Evolutionary conservation across 2,113 vertebrate genomes (phyloP).

Genomic region (Erpornis zantholeuca): DNA sequence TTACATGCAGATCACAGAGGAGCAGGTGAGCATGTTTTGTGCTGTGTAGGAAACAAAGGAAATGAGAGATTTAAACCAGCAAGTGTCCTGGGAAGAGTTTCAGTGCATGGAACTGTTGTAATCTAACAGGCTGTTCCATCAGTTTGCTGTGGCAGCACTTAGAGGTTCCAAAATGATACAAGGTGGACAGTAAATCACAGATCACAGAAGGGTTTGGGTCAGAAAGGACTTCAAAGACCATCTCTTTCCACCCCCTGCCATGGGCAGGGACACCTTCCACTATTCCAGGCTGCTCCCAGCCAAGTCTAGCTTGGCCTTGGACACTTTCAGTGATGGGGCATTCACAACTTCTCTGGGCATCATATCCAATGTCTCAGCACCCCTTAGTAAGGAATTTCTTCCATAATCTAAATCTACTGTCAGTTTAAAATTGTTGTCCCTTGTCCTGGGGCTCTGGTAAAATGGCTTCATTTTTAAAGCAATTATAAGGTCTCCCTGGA

Average conservation of each 20-base stretch:
- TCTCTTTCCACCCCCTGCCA: neutral
- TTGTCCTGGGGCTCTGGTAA: neutral
- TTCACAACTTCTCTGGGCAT: neutral
- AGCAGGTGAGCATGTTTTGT: conserved; percentile 74
- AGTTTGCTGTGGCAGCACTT: neutral
- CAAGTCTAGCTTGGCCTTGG: neutral
- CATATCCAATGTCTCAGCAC: neutral
- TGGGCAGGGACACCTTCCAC: neutral
- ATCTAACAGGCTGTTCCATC: neutral
- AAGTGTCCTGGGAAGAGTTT: neutral
- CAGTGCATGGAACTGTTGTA: neutral
- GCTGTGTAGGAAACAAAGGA: neutral
- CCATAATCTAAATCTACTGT: neutral
- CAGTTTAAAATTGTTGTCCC: neutral
- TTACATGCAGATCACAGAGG: conserved; percentile 99
- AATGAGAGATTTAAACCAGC: neutral
- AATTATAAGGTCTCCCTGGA: neutral
- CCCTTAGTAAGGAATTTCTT: neutral
- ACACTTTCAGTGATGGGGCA: neutral
- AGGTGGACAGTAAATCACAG: neutral
- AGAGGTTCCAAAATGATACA: neutral
- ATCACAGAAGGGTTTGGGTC: neutral
- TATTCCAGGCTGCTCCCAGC: neutral
- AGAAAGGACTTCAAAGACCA: neutral
- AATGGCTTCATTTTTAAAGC: neutral